Evolutionary conservation across 1,140 invertebrate species (phyloP), one percentile per base, ranked within the genome.

Genomic region (Drosophila orena): DNA sequence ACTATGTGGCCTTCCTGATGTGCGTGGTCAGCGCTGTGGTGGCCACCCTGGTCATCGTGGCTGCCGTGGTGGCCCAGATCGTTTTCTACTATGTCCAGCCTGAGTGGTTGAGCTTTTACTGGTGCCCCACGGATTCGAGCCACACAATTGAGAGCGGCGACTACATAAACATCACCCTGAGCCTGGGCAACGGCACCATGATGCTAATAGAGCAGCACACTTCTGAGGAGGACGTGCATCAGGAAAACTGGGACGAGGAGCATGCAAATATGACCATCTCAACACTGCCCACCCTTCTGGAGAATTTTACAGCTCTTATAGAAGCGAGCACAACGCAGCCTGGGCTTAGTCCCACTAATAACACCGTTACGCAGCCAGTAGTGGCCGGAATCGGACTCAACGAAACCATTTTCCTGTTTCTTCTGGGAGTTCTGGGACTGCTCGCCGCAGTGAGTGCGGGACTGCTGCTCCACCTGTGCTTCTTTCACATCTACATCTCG

Each of bases 401-500:
- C 75, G 94, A 94, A 34, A 94, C 94, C 0, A 93, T 94, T 35
- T 95, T 96, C 46, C 91, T 96, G 30, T 90, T 94, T 11, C 93
- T 97, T 42, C 94, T 96, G 24, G 94, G 94, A 0, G 91, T 95
- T 11, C 93, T 96, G 17, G 95, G 95, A 4, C 72, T 96, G 10
- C 92, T 97, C 17, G 95, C 97, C 1, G 93, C 96, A 6, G 94
- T 97, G 8, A 96, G 97, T 4, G 95, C 96, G 1, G 95, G 95
- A 20, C 93, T 98, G 20, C 93, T 99, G 10, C 93, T 97, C 17
- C 98, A 99, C 93, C 93, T 99, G 22, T 97, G 97, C 90, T 96
- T 96, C 91, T 98, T 98, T 93, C 97, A 98, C 92, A 95, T 97
- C 44, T 98, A 98, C 92, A 97, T 98, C 85, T 96, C 95, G 8